Evolutionary conservation across 2,888 invertebrate species (phyloP).

Genomic region (Agrochola litura): DNA sequence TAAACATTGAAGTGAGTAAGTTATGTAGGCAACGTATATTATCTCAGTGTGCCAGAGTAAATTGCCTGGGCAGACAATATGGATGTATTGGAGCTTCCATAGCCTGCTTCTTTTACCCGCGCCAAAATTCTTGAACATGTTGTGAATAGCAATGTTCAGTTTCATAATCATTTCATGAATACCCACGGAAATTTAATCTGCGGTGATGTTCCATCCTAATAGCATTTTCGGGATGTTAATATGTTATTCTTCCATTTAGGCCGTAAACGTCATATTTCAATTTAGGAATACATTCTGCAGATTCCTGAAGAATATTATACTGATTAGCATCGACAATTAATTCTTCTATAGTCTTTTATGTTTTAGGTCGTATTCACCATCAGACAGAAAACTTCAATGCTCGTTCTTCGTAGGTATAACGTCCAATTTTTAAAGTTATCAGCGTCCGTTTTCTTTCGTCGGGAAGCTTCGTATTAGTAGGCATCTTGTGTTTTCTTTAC

Average conservation of each 20-base stretch:
- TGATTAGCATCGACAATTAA: neutral
- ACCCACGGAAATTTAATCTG: neutral
- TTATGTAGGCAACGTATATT: neutral
- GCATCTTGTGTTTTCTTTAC: conserved; percentile 1
- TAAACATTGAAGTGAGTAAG: neutral
- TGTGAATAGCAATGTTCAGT: neutral
- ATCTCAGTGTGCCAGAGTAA: neutral
- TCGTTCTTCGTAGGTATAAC: too few relatives aligned
- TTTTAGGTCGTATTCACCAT: neutral
- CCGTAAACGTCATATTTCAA: neutral
- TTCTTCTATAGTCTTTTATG: neutral
- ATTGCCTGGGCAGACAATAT: neutral
- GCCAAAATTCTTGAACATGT: neutral
- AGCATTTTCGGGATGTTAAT: neutral
- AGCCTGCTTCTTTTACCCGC: neutral
- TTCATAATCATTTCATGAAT: neutral
- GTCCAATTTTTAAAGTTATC: neutral
- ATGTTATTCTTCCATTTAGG: neutral
- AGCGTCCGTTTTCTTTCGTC: neutral
- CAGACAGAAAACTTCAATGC: neutral
- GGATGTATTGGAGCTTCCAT: neutral
- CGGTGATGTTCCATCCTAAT: too few relatives aligned
- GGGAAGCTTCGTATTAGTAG: neutral
- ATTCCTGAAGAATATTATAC: neutral
- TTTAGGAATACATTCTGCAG: neutral